These are phyloP conservation scores for Amblyteles armatorius DNA, from an alignment of 2,888 invertebrate genomes.

Conservation along the genomic window DNA sequence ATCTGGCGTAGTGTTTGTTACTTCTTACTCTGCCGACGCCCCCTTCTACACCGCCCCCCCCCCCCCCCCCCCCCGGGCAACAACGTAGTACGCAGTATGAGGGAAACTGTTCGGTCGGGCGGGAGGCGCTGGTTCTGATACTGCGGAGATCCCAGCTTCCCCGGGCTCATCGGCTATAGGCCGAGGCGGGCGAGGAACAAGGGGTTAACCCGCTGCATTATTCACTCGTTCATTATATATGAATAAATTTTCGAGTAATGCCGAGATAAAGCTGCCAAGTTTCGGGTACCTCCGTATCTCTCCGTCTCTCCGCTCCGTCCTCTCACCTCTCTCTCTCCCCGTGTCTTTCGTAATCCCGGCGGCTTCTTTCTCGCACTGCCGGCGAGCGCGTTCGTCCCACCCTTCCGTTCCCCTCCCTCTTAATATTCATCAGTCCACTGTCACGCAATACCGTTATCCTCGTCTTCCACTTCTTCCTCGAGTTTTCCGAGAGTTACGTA, in stretches of 20 bases:
- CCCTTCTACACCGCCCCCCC: conserved; percentile 44
- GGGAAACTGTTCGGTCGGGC: conserved; percentile 48
- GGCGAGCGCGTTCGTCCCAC: conserved; percentile 31
- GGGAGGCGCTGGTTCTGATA: conserved; percentile 49
- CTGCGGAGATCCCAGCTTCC: conserved; percentile 69
- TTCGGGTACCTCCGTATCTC: conserved; percentile 75
- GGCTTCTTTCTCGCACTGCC: conserved; percentile 37
- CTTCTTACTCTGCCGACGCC: conserved; percentile 76
- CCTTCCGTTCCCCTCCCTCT: conserved; percentile 74
- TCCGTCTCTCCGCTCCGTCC: conserved; percentile 1
- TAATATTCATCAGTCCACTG: conserved; percentile 84
- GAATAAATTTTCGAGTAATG: conserved; percentile 85
- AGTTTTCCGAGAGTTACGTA: conserved; percentile 78
- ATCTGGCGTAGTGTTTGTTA: conserved; percentile 82
- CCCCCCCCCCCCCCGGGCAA: conserved; percentile 36
- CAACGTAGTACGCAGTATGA: conserved; percentile 25
- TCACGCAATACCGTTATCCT: conserved; percentile 84
- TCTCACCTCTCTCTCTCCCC: conserved; percentile 18
- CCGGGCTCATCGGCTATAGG: conserved; percentile 73
- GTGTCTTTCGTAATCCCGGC: conserved; percentile 2
- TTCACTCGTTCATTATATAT: conserved; percentile 84
- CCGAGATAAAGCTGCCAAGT: conserved; percentile 85
- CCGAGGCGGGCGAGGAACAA: conserved; percentile 81
- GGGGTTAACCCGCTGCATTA: conserved; percentile 84
- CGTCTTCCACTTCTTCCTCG: conserved; percentile 76